Base-by-base conservation (phyloP, 2,888 invertebrate genomes). In the Pristionchus exspectatus region DNA sequence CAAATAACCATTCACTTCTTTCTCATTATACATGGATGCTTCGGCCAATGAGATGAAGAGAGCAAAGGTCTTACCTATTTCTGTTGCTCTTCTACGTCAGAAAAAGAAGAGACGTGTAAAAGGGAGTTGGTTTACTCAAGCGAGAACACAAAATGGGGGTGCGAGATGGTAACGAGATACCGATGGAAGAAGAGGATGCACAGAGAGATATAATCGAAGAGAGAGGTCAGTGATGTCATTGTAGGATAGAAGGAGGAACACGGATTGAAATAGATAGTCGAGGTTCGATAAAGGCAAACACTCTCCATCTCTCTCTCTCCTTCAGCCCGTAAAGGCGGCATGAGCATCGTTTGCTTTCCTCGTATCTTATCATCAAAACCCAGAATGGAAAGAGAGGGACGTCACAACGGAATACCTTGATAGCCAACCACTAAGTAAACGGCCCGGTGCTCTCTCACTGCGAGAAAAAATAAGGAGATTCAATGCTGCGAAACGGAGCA, bases 191-290 rank as follows among this genome's bases (percentile, higher is more conserved):
- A 33, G 63, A 56, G 59, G 85, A 85, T 33, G 85, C 10, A 38
- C 38, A 38, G 12, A 59, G 63, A 63, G 85, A 66, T 59, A 63
- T 59, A 63, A 63, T 50, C 50, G 81, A n/a, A 81, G 50, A 27
- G 81, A 27, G 27, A n/a, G 81, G 81, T 81, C 81, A 81, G 81
- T 81, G 81, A 81, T 81, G 81, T 81, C 81, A 81, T 81, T 50
- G 81, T 50, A 21, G 81, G 27, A 81, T 44, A 81, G 74, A 44
- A 77, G 50, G 27, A 81, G 81, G 81, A 81, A 81, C 81, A 81
- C 50, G 81, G 44, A 81, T 54, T 81, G 81, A 81, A 81, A 50
- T 77, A 38, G 77, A 77, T 77, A 77, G 81, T 63, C 10, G 50
- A 50, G 81, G 81, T 81, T 50, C 50, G 81, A 81, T 54, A 54